Evolutionary conservation across 2,113 vertebrate species (phyloP).

Genomic region (Phocoena sinus): DNA sequence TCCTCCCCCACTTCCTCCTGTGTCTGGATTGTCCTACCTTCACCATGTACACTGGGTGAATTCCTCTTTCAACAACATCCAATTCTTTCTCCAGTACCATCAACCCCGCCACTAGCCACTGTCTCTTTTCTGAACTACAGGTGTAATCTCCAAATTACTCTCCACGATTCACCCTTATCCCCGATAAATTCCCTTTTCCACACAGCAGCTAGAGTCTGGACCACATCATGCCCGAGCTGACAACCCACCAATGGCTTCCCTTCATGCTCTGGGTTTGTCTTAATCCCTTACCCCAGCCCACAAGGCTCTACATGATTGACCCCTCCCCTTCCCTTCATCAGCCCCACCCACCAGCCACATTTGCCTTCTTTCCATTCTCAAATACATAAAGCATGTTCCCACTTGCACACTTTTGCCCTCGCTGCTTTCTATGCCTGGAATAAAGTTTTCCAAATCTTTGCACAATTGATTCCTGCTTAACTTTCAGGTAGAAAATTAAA

Average conservation of each 20-base stretch:
- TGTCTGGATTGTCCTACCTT: no score
- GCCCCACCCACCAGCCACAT: background rate
- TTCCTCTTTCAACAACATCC: background rate
- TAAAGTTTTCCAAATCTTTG: background rate
- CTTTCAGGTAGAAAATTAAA: background rate
- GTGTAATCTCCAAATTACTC: rapidly evolving
- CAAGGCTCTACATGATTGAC: background rate
- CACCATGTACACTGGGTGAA: background rate
- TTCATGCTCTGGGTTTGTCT: no score
- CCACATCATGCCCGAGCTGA: background rate
- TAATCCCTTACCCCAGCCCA: background rate
- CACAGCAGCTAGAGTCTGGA: no score
- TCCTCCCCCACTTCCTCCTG: background rate
- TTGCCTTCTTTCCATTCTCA: background rate
- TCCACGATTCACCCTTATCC: background rate
- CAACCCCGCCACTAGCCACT: background rate
- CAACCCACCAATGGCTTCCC: background rate
- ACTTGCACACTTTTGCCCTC: background rate
- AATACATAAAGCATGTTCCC: background rate
- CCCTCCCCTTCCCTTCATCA: no score
- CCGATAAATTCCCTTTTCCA: background rate
- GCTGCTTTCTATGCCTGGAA: background rate
- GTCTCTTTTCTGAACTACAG: background rate
- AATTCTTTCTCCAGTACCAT: background rate
- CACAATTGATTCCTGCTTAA: background rate